Percentiles rank a stretch among this genome's conserved stretches.
Conservation (phyloP, 1,140 invertebrate genomes). For the Drosophila pandora region DNA sequence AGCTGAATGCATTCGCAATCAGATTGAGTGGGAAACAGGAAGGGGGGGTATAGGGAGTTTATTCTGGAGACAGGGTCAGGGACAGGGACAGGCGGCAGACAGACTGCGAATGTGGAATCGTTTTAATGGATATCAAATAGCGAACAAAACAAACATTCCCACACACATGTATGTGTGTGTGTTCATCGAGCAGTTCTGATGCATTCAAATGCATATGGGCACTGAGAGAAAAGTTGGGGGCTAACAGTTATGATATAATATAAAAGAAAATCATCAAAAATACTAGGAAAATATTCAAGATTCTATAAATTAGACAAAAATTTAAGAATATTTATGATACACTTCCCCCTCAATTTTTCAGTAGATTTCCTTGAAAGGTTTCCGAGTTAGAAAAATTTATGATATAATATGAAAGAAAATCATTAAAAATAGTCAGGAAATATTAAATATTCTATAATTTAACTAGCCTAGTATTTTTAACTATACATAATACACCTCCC, state of each 20-base stretch:
- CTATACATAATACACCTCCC: too few relatives aligned
- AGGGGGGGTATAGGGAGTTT: slow-evolving; percentile 16
- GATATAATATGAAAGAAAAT: too few relatives aligned
- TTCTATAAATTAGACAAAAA: too few relatives aligned
- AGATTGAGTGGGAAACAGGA: slow-evolving; percentile 47
- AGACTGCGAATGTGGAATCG: slow-evolving; percentile 62
- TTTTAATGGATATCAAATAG: slow-evolving; percentile 82
- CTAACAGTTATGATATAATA: neutral
- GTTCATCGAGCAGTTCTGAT: slow-evolving; percentile 17
- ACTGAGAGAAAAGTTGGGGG: neutral
- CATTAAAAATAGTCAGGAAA: too few relatives aligned
- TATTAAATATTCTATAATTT: too few relatives aligned
- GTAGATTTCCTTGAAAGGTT: too few relatives aligned
- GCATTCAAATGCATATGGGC: slow-evolving; percentile 36
- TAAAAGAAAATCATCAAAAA: too few relatives aligned
- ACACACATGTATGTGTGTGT: neutral
- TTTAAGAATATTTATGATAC: too few relatives aligned
- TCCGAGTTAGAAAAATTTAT: too few relatives aligned
- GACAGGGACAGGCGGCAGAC: slow-evolving; percentile 25
- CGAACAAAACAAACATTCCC: slow-evolving; percentile 47
- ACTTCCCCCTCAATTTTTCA: too few relatives aligned
- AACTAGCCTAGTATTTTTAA: too few relatives aligned
- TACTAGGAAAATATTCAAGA: neutral
- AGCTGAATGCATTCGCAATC: slow-evolving; percentile 60
- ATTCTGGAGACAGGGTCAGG: slow-evolving; percentile 19